Percentiles rank a stretch among this genome's conserved stretches.
phyloP scores from a whole-genome alignment of 2,113 vertebrate species.

The Chroicocephalus ridibundus region DNA sequence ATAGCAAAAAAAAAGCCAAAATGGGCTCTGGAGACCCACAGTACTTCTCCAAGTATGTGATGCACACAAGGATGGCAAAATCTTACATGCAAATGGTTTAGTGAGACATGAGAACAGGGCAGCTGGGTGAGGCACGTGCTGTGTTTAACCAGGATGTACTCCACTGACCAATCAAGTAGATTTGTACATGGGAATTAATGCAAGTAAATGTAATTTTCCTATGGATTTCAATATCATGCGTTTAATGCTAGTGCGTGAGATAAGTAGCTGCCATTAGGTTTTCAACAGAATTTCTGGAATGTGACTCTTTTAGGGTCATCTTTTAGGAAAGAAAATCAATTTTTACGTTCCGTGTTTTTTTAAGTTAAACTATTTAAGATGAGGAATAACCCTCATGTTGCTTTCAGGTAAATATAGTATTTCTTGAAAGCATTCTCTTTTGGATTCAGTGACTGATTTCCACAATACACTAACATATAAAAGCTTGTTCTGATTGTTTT shows the following conservation, averaged over 20 bases:
- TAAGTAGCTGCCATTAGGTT: neutral
- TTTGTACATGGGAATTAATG: too few species aligned
- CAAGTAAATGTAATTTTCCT: neutral
- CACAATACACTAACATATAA: neutral
- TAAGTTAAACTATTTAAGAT: neutral
- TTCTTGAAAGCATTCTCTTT: neutral
- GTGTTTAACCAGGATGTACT: neutral
- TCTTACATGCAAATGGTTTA: neutral
- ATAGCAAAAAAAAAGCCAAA: neutral
- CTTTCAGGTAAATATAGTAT: neutral
- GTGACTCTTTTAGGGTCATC: neutral
- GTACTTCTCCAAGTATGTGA: neutral
- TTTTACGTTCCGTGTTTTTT: neutral
- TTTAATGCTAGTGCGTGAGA: neutral
- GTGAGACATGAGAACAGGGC: neutral
- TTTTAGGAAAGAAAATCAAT: too few species aligned
- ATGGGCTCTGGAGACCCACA: neutral
- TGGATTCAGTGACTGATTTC: neutral
- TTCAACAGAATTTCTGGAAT: neutral
- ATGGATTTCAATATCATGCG: rapidly evolving
- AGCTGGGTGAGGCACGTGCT: neutral
- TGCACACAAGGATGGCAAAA: neutral
- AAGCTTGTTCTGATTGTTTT: neutral
- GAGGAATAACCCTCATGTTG: neutral
- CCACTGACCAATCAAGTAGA: neutral